Conservation (phyloP, 2,113 vertebrate species). For the Ceyx margarethae region DNA sequence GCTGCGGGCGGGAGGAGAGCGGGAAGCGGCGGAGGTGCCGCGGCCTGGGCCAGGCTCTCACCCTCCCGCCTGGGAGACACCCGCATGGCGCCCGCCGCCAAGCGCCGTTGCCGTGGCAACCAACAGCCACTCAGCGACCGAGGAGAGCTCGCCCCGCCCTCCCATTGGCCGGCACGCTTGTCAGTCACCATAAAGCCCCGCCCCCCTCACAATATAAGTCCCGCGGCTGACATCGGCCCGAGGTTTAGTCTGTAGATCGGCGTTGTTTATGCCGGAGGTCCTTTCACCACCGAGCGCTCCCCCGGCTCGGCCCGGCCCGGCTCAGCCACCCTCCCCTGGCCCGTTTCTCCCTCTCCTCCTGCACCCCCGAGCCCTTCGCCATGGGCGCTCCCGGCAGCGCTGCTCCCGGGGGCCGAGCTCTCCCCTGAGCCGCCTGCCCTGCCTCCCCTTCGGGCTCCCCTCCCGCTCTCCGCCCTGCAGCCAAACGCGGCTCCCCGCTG, state of each 20-base stretch:
- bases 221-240: background rate
- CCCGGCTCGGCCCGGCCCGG: too few relatives aligned
- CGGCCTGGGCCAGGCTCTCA: background rate
- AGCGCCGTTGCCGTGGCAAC: background rate
- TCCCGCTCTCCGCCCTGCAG: too few relatives aligned
- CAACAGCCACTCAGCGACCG: background rate
- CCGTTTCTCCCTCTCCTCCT: too few relatives aligned
- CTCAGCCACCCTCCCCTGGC: too few relatives aligned
- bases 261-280: background rate
- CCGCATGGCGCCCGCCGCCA: background rate
- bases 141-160: rapidly evolving
- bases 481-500: too few relatives aligned
- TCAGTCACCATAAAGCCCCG: rapidly evolving
- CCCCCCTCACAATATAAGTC: background rate
- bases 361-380: too few relatives aligned
- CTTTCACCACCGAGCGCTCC: background rate
- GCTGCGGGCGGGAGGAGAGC: too few relatives aligned
- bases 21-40: too few relatives aligned
- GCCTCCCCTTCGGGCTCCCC: too few relatives aligned
- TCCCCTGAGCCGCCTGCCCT: background rate
- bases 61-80: background rate
- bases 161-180: rapidly evolving
- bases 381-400: background rate
- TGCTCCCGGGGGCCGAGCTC: too few relatives aligned
- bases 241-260: rapidly evolving